A percentile compares a stretch with the other conserved stretches of the same genome.
Conservation (phyloP, 1,140 invertebrate species). For the Heliconius eleuchia region DNA sequence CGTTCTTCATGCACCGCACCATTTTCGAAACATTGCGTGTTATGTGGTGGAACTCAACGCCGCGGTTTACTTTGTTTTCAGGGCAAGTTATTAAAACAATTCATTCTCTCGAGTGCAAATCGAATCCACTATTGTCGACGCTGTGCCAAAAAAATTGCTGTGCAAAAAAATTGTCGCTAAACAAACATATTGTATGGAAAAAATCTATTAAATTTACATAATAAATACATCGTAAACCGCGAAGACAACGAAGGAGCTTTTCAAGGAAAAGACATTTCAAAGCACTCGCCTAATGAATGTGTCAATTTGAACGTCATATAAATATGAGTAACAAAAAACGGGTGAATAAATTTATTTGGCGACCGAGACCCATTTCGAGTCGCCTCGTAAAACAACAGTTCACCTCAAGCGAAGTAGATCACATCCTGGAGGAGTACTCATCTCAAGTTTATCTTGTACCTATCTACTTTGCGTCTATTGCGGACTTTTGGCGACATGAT, state of each 20-base stretch:
- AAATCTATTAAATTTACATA: neutral
- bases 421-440: constrained; percentile 8
- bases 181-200: neutral
- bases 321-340: neutral
- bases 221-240: neutral
- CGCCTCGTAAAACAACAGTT: constrained; percentile 15
- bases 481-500: neutral
- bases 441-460: neutral
- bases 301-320: constrained; percentile 6
- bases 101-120: too few relatives aligned
- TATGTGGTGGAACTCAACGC: too few relatives aligned
- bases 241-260: neutral
- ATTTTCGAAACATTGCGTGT: too few relatives aligned
- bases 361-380: neutral
- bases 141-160: neutral
- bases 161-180: neutral
- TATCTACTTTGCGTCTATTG: neutral
- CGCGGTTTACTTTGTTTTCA: too few relatives aligned
- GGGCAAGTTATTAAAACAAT: too few relatives aligned
- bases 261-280: neutral
- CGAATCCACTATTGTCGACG: too few relatives aligned
- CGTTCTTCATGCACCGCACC: too few relatives aligned
- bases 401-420: neutral
- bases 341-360: constrained; percentile 8
- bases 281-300: neutral